Percentiles rank a stretch among this genome's conserved stretches.
These are phyloP conservation scores for Cricetomys ansorgei DNA, from an alignment of 2,113 vertebrate species.

Conservation along the genomic window DNA sequence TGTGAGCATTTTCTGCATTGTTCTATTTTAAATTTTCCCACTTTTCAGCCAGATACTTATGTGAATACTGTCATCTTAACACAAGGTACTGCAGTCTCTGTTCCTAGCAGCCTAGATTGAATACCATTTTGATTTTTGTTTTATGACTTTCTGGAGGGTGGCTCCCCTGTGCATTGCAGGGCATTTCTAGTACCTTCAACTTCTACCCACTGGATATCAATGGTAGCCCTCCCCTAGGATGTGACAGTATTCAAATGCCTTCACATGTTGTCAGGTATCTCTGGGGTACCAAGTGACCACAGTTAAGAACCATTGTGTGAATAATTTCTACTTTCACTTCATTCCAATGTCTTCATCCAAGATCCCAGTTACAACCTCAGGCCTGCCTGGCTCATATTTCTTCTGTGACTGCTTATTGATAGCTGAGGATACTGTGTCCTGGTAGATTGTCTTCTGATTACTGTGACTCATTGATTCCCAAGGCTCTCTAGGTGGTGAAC, in stretches of 20 bases:
- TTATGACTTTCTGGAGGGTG: not conserved
- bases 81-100: not conserved
- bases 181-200: not conserved
- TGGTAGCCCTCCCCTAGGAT: not conserved
- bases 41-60: not conserved
- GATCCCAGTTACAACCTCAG: not conserved
- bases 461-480: not conserved
- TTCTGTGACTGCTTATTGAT: not conserved
- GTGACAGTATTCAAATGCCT: not conserved
- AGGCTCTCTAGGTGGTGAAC: not conserved
- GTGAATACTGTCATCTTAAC: conserved; percentile 3
- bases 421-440: not conserved
- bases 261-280: not conserved
- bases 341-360: not conserved
- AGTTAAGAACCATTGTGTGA: not conserved
- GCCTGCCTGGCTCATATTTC: not conserved
- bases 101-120: not conserved
- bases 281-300: not conserved
- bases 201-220: no score
- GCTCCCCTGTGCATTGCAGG: not conserved
- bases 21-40: not conserved
- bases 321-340: conserved; percentile 13
- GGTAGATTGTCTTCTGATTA: not conserved
- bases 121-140: not conserved
- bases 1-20: not conserved